These are phyloP conservation scores for Notechis scutatus DNA, from an alignment of 2,113 vertebrate genomes.

Conservation along the genomic window DNA sequence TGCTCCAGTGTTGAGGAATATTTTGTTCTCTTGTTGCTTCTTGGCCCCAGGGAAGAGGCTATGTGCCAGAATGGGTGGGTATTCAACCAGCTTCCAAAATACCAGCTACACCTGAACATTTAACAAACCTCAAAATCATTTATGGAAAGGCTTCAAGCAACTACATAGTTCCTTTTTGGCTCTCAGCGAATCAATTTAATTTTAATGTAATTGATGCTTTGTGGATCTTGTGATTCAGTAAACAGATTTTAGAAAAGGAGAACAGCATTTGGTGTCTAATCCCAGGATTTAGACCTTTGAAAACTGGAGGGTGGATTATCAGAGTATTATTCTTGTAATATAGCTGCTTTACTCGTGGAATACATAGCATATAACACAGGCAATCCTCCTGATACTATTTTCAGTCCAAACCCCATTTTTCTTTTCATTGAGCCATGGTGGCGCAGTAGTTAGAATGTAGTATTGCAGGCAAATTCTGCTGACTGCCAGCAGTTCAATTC, in stretches of 20 bases:
- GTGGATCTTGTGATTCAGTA: background rate
- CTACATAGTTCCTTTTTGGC: background rate
- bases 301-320: background rate
- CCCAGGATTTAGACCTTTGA: background rate
- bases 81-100: background rate
- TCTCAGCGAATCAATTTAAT: background rate
- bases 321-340: background rate
- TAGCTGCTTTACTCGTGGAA: background rate
- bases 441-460: background rate
- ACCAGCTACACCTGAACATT: background rate
- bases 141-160: background rate
- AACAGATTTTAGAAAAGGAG: background rate
- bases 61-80: background rate
- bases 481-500: background rate
- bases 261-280: background rate
- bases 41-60: background rate
- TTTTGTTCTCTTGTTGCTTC: background rate
- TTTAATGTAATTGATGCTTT: background rate
- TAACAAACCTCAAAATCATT: background rate
- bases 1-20: background rate
- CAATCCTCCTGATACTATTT: background rate
- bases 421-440: background rate
- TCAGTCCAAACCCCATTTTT: background rate
- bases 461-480: background rate
- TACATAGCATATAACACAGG: background rate